These are phyloP conservation scores for Phalacrocorax aristotelis DNA, from an alignment of 2,113 vertebrate genomes.

Conservation along the genomic window DNA sequence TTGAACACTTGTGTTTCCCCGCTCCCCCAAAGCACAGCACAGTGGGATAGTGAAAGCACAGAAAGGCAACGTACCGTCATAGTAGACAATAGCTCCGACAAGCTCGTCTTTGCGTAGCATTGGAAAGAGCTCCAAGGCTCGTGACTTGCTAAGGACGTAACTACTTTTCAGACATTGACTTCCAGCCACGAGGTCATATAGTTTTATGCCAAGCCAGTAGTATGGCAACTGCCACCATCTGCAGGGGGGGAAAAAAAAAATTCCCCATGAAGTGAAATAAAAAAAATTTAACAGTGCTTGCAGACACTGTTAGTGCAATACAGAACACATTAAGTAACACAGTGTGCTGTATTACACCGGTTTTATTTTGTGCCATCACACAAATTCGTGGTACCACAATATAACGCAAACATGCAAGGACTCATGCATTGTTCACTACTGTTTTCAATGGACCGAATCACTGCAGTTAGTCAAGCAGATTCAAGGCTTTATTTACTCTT, in stretches of 20 bases:
- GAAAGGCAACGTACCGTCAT: conserved; percentile 83
- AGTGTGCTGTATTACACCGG: fast-evolving
- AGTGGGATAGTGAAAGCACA: fast-evolving
- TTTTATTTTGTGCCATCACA: fast-evolving
- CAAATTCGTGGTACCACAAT: fast-evolving
- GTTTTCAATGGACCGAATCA: not conserved
- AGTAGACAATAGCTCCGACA: conserved; percentile 96
- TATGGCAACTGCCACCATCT: conserved; percentile 99
- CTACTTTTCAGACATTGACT: conserved; percentile 92
- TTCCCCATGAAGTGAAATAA: fast-evolving
- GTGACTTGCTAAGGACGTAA: conserved; percentile 90
- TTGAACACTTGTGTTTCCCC: fast-evolving
- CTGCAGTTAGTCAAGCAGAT: not conserved
- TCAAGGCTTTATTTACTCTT: not conserved
- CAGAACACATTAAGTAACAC: fast-evolving
- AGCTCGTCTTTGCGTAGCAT: conserved; percentile 94
- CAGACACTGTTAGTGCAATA: fast-evolving
- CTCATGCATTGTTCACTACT: fast-evolving
- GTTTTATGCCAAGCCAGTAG: conserved; percentile 96
- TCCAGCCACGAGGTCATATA: conserved; percentile 95
- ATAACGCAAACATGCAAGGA: not conserved
- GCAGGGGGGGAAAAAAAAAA: not conserved
- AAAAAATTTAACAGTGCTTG: fast-evolving
- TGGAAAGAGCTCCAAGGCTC: conserved; percentile 92
- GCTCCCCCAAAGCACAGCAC: fast-evolving